Evolutionary conservation across 2,888 invertebrate genomes (phyloP).

Genomic region (Agriopis leucophaearia): DNA sequence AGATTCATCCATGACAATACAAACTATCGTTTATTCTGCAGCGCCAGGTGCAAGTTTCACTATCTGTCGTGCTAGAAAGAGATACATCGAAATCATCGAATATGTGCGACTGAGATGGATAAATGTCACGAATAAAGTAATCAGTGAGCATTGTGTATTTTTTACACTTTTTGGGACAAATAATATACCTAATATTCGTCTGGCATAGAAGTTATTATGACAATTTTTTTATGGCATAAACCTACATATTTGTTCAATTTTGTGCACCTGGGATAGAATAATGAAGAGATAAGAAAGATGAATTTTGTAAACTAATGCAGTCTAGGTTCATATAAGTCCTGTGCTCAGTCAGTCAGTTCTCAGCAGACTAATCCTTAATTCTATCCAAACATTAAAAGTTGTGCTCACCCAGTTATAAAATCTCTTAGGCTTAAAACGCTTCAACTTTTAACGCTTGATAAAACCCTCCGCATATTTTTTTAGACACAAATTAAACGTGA

Average conservation of each 20-base stretch:
- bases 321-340: background rate
- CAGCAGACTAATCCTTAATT: background rate
- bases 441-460: conserved; percentile 19
- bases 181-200: background rate
- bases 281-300: too few species aligned
- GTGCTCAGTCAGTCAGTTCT: background rate
- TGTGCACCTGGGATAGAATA: background rate
- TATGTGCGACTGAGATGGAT: background rate
- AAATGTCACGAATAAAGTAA: background rate
- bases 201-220: too few species aligned
- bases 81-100: conserved; percentile 18
- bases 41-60: conserved; percentile 40
- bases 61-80: conserved; percentile 47
- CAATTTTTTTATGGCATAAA: too few species aligned
- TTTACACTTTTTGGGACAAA: background rate
- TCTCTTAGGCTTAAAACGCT: conserved; percentile 17
- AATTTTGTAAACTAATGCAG: background rate
- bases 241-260: background rate
- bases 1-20: conserved; percentile 33
- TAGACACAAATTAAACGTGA: conserved; percentile 11
- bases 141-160: conserved; percentile 5
- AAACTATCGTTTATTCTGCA: conserved; percentile 3
- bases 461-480: conserved; percentile 24
- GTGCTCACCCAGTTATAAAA: conserved; percentile 17
- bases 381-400: conserved; percentile 13